phyloP scores from a whole-genome alignment of 1,140 invertebrate genomes.

The Alviniconcha marisindica region DNA sequence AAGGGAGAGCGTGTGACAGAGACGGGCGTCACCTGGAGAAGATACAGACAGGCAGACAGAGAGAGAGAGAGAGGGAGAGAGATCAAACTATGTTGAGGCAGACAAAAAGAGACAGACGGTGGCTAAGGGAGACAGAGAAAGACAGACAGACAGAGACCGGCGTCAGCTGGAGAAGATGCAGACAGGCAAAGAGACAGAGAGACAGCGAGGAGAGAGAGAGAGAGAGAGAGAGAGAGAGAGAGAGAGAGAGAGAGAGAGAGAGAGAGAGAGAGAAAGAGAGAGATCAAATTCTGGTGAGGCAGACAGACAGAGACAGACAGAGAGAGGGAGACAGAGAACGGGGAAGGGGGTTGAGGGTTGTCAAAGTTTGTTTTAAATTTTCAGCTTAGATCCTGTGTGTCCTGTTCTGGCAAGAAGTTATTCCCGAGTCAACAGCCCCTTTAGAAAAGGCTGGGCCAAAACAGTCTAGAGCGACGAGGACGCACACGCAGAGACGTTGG shows the following conservation, averaged over 20 bases:
- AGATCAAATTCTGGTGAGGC: neutral
- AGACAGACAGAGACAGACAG: neutral
- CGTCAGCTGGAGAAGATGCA: too few species aligned
- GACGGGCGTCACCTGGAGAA: neutral
- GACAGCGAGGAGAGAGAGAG: slow-evolving; percentile 4
- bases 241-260: neutral
- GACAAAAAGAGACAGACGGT: neutral
- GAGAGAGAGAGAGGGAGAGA: neutral
- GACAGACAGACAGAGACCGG: too few species aligned
- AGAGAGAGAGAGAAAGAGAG: neutral
- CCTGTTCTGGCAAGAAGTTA: too few species aligned
- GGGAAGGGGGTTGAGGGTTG: neutral
- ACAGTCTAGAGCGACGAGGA: too few species aligned
- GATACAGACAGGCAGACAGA: neutral
- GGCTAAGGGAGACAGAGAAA: too few species aligned
- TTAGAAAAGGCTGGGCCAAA: too few species aligned
- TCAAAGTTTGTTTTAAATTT: too few species aligned
- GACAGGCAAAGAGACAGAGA: too few species aligned
- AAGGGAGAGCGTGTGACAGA: neutral
- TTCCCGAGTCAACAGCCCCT: too few species aligned
- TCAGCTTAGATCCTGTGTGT: too few species aligned
- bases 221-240: neutral
- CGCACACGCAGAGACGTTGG: too few species aligned
- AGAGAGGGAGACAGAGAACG: neutral
- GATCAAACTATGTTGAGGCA: neutral